Percentiles rank a stretch among this genome's conserved stretches.
These are phyloP conservation scores for Apostichopus californicus DNA, from an alignment of 35 echinoderm and acorn worm genomes.

Conservation along the genomic window DNA sequence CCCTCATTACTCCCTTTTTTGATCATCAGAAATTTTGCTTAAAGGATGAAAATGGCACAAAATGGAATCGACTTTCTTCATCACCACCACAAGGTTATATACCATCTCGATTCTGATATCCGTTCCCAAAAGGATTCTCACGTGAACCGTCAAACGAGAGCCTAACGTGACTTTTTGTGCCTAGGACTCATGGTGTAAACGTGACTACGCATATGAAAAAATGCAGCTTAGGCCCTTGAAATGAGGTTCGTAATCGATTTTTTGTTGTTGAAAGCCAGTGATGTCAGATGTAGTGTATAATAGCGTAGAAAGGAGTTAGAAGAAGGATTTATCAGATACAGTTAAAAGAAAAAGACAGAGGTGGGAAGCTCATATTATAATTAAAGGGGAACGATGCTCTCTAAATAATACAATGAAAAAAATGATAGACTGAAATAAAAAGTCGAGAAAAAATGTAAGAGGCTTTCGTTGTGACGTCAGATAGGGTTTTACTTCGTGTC, in stretches of 20 bases:
- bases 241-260: background rate
- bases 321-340: too few relatives aligned
- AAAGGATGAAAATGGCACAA: background rate
- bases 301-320: too few relatives aligned
- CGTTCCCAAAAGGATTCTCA: constrained; percentile 3
- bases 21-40: background rate
- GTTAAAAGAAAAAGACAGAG: too few relatives aligned
- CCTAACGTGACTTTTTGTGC: background rate
- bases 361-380: too few relatives aligned
- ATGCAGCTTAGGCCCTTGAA: background rate
- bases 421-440: too few relatives aligned
- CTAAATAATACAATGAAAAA: too few relatives aligned
- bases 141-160: background rate
- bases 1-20: too few relatives aligned
- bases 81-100: background rate
- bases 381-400: too few relatives aligned
- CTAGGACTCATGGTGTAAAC: background rate
- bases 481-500: too few relatives aligned
- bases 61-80: background rate
- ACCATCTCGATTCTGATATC: background rate
- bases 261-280: background rate
- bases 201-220: background rate
- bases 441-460: too few relatives aligned
- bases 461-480: too few relatives aligned
- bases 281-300: background rate